phyloP scores from a whole-genome alignment of 2,113 vertebrate genomes.

The Istiophorus platypterus region DNA sequence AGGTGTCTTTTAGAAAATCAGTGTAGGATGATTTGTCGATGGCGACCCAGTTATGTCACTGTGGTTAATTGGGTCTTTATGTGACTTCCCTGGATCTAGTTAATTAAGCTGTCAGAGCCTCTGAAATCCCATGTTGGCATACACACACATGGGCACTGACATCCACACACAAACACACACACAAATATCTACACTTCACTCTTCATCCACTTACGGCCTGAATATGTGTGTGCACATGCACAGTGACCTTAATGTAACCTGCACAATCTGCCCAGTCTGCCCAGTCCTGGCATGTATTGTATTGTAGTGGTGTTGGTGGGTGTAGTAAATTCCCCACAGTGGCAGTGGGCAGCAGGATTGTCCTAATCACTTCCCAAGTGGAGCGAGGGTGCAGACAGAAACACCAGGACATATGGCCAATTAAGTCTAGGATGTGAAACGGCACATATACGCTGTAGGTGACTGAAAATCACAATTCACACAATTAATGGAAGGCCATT shows the following conservation, averaged over 20 bases:
- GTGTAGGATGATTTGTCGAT: conserved; percentile 44
- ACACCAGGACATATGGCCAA: conserved; percentile 76
- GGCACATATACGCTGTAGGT: conserved; percentile 34
- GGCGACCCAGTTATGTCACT: conserved; percentile 74
- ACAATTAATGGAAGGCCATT: conserved; percentile 38
- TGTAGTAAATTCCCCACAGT: conserved; percentile 60
- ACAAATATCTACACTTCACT: background rate
- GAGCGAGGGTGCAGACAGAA: conserved; percentile 49
- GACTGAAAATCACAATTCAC: conserved; percentile 26
- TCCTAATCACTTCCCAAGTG: conserved; percentile 76
- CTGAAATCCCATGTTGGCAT: conserved; percentile 68
- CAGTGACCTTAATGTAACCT: conserved; percentile 68
- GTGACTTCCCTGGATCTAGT: conserved; percentile 69
- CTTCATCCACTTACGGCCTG: background rate
- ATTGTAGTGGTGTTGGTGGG: conserved; percentile 39
- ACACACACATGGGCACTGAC: background rate
- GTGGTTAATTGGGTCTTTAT: conserved; percentile 78
- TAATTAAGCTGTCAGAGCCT: conserved; percentile 80
- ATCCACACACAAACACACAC: background rate
- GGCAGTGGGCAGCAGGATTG: conserved; percentile 59
- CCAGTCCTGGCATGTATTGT: conserved; percentile 46
- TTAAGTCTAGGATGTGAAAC: conserved; percentile 65
- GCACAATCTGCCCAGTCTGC: conserved; percentile 68
- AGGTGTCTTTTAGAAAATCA: conserved; percentile 46
- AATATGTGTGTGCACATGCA: conserved; percentile 17